A percentile compares a stretch with the other conserved stretches of the same genome.
These are phyloP conservation scores for Thumatha senex DNA, from an alignment of 2,888 invertebrate species.

Conservation along the genomic window DNA sequence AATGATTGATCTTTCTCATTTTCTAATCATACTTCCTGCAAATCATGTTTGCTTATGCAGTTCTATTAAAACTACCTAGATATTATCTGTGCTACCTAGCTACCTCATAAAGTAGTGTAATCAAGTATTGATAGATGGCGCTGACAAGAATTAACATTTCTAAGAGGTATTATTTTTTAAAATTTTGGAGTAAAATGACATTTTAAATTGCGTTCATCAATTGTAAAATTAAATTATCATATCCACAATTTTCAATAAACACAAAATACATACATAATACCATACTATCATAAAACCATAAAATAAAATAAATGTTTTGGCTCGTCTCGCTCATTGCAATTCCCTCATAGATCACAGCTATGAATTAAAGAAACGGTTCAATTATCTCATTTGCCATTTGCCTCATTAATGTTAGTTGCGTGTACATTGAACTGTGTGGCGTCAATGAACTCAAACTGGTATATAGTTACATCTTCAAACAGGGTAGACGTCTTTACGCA, in stretches of 20 bases:
- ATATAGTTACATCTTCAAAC: not conserved
- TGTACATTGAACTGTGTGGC: slow-evolving; percentile 12
- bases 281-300: too few relatives aligned
- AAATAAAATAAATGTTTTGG: too few relatives aligned
- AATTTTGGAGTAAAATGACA: too few relatives aligned
- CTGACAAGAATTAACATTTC: too few relatives aligned
- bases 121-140: not conserved
- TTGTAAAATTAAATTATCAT: not conserved
- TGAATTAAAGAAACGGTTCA: slow-evolving; percentile 10
- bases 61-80: not conserved
- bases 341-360: slow-evolving; percentile 2
- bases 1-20: too few relatives aligned
- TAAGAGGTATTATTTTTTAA: too few relatives aligned
- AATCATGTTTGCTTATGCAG: too few relatives aligned
- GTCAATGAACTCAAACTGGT: slow-evolving; percentile 16
- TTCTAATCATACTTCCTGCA: too few relatives aligned
- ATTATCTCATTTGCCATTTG: slow-evolving; percentile 9
- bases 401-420: slow-evolving; percentile 8
- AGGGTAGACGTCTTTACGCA: not conserved
- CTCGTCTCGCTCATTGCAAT: not conserved
- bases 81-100: too few relatives aligned
- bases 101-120: too few relatives aligned
- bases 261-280: too few relatives aligned
- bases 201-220: too few relatives aligned
- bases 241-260: not conserved